These are phyloP conservation scores for Dicyrtoma fusca DNA, from an alignment of 2,888 invertebrate genomes.

Conservation along the genomic window DNA sequence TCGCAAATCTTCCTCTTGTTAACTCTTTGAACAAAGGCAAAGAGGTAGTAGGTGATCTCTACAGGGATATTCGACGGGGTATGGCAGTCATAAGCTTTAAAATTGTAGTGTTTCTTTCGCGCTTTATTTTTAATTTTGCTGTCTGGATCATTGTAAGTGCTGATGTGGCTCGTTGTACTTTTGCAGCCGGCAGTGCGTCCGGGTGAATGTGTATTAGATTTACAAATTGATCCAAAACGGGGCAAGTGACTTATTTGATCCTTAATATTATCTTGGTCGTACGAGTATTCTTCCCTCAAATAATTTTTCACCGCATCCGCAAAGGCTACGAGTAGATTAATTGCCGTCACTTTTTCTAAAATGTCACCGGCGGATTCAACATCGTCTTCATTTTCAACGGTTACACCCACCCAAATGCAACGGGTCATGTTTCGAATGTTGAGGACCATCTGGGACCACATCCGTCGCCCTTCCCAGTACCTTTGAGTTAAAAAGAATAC, in stretches of 20 bases:
- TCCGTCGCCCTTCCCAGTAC: slow-evolving; percentile 17
- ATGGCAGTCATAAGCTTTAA: slow-evolving; percentile 41
- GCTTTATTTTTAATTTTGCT: neutral
- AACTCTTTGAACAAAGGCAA: slow-evolving; percentile 35
- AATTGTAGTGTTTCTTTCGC: slow-evolving; percentile 20
- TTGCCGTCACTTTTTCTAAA: neutral
- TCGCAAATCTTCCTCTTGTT: neutral
- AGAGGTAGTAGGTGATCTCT: slow-evolving; percentile 43
- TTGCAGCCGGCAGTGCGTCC: neutral
- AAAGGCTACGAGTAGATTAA: slow-evolving; percentile 9
- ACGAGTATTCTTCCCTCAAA: slow-evolving; percentile 4
- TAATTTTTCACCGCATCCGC: slow-evolving; percentile 13
- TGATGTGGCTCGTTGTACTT: neutral
- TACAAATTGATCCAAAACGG: too few relatives aligned
- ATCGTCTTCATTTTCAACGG: neutral
- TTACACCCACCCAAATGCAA: slow-evolving; percentile 7
- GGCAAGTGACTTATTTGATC: neutral
- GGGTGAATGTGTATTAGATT: slow-evolving; percentile 5
- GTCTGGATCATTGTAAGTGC: neutral
- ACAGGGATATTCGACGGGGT: slow-evolving; percentile 49
- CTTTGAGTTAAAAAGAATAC: too few relatives aligned
- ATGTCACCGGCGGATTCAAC: neutral
- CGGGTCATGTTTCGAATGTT: neutral
- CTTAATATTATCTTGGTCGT: slow-evolving; percentile 12
- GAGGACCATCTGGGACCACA: slow-evolving; percentile 9